Base-by-base conservation (phyloP, 2,888 invertebrate species). In the Phortica magna region DNA sequence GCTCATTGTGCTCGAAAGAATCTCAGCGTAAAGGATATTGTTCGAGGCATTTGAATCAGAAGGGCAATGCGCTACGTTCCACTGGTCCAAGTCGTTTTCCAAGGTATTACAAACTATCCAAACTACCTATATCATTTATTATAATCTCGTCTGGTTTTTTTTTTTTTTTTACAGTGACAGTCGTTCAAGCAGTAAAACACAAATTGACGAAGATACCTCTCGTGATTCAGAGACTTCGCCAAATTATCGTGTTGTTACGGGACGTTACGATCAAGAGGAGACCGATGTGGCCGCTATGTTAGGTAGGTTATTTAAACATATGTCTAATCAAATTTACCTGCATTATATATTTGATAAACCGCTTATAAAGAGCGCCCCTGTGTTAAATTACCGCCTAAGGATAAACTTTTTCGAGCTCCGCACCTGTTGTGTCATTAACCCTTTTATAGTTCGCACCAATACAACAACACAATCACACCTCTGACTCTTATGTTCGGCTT, bases 281-380 rank as follows among this genome's bases (percentile, higher is more conserved):
- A 98, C 97, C 0, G 98, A 99, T 93, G 98, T 98, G 78, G 98
- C 98, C 70, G 98, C 97, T 92, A 98, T 98, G 97, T 93, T 98
- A 80, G 97, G 97, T 96, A 92, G 92, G 92, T 90, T 61, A 14
- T 14, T 48, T 48, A 6, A 6, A 6, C 14, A n/a, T 19, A n/a
- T 2, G 2, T 59, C 7, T 59, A 7, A 59, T 7, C 59, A 9
- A n/a, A 9, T 7, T 59, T 14, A 17, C n/a, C 53, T 12, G 53
- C 53, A 5, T 31, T 31, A 31, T 4, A 31, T 31, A 31, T 31
- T 31, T 31, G 31, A 31, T 31, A 31, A 31, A 31, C 3, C 2
- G 31, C 31, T 31, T 2, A 31, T 31, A 31, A 31, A 31, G 31
- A 31, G 31, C 31, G 31, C 31, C 31, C 31, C 5, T 31, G 31